Base-by-base conservation (phyloP, 2,797 vertebrate species). In the Anguilla marmorata region DNA sequence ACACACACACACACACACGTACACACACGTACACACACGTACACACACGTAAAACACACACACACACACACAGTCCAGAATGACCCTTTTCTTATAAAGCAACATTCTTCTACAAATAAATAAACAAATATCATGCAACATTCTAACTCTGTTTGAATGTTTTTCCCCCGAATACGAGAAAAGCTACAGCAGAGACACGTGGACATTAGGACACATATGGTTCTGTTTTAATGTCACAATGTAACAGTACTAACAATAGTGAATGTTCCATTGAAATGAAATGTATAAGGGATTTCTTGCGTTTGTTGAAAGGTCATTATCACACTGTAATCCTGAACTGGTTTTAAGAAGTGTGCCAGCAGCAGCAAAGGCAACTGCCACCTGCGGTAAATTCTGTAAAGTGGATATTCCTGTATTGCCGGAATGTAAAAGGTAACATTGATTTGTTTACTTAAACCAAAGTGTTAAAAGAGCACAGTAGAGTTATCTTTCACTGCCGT, bases 331-430 rank as follows among this genome's bases (percentile, higher is more conserved):
- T 58, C 54, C 11, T 37, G 54, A 56, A 54, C 50, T 52, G 84
- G 27, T 60, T 85, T 60, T 60, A n/a, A 9, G 27, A 56, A 50
- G 27, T 85, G 52, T 19, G 12, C 84, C 84, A 56, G 27, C 41
- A 56, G 60, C 60, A 11, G 41, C 45, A 41, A 86, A 37, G 33
- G 9, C 58, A 45, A 48, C 30, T 69, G 30, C 33, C 37, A 33
- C 63, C 85, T 66, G 85, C 41, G 24, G n/a, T 33, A 69, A 27
- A 48, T 48, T n/a, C 63, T 72, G 37, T 41, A 72, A n/a, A 41
- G 85, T 86, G 85, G 56, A 66, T 86, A 69, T 86, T 86, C 60
- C 85, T 69, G 60, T 86, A 69, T 8, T 48, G 91, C 83, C 79
- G 89, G 86, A 21, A 85, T 60, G 56, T 27, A 30, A 56, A 85